Evolutionary conservation across 2,113 vertebrate genomes (phyloP).

Genomic region (Plecotus auritus): DNA sequence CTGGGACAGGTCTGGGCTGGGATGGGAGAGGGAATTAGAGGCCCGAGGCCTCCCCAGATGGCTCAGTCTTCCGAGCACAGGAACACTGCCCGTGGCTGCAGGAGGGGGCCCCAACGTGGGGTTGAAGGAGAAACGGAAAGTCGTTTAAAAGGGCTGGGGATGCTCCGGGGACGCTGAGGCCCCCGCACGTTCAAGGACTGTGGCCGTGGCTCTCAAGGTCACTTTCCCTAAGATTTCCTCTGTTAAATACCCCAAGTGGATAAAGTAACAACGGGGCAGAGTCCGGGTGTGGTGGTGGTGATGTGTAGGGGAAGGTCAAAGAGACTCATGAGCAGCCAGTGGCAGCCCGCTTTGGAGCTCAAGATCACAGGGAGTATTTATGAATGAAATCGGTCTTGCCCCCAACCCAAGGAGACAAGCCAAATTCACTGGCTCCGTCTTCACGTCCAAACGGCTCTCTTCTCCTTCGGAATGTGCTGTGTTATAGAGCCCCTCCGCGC

Average conservation of each 20-base stretch:
- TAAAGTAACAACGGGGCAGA: background rate
- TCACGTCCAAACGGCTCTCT: conserved; percentile 24
- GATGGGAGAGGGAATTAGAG: background rate
- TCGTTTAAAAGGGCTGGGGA: background rate
- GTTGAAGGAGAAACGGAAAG: background rate
- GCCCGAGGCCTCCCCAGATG: background rate
- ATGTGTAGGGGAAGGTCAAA: background rate
- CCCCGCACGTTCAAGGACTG: background rate
- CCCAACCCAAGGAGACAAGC: conserved; percentile 35
- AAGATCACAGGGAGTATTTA: background rate
- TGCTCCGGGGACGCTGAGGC: background rate
- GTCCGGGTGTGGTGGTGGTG: background rate
- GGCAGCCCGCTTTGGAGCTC: background rate
- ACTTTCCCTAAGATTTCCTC: background rate
- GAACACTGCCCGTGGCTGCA: too few relatives aligned
- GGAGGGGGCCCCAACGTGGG: background rate
- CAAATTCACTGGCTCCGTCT: background rate
- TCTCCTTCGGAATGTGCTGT: conserved; percentile 55
- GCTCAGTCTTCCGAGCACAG: rapidly evolving
- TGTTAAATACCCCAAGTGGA: background rate
- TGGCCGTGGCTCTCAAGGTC: background rate
- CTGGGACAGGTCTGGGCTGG: background rate
- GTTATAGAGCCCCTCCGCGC: background rate
- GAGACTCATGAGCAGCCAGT: background rate
- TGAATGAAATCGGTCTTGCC: conserved; percentile 50